Percentiles rank a stretch among this genome's conserved stretches.
phyloP scores from a whole-genome alignment of 2,888 invertebrate species.

The Papilio protenor region DNA sequence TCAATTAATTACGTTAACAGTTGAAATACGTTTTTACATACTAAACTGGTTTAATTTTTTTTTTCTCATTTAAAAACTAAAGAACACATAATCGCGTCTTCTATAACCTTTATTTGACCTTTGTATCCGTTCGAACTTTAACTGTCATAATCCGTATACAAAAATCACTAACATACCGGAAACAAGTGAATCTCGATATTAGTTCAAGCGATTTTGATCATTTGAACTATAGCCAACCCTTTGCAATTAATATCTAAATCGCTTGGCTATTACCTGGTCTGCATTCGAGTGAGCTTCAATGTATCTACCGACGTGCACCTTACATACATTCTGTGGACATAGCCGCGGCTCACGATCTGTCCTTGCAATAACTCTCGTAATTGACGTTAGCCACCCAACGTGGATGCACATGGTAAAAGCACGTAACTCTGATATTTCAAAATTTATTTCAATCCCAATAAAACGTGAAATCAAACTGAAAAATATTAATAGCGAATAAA shows the following conservation, averaged over 20 bases:
- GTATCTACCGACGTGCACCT: conserved; percentile 52
- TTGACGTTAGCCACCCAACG: conserved; percentile 80
- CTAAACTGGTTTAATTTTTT: not conserved
- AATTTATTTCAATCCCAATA: not conserved
- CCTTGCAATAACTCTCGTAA: conserved; percentile 77
- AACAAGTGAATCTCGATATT: conserved; percentile 22
- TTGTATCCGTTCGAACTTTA: conserved; percentile 1
- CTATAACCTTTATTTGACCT: conserved; percentile 18
- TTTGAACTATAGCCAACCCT: not conserved
- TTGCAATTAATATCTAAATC: conserved; percentile 14
- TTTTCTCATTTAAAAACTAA: not conserved
- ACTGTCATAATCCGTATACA: conserved; percentile 13
- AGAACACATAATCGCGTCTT: not conserved
- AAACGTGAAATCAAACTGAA: no score
- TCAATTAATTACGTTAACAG: no score
- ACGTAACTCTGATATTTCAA: conserved; percentile 45
- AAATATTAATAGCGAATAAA: no score
- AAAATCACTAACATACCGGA: conserved; percentile 21
- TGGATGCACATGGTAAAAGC: conserved; percentile 46
- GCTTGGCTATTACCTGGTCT: conserved; percentile 17
- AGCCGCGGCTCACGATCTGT: conserved; percentile 73
- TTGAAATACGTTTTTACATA: no score
- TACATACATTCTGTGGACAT: conserved; percentile 68
- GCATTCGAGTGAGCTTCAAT: conserved; percentile 41
- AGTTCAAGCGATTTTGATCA: conserved; percentile 28